phyloP scores from a whole-genome alignment of 2,888 invertebrate genomes.

The Tortrix viridana region DNA sequence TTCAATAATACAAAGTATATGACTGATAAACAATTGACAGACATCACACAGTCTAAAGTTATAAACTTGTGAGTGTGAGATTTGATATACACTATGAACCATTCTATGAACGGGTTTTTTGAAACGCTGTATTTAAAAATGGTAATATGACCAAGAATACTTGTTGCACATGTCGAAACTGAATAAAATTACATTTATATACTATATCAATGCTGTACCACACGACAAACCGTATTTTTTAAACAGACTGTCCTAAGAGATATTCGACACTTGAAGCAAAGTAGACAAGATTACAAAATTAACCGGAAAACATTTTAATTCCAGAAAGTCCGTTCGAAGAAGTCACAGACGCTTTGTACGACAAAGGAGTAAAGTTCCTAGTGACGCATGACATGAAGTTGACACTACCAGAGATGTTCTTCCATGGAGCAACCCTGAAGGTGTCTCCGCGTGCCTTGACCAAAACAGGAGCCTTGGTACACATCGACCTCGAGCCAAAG shows the following conservation, averaged over 20 bases:
- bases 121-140: no score
- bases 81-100: no score
- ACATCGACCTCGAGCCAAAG: conserved; percentile 87
- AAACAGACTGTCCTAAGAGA: background rate
- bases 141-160: no score
- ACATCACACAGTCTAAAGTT: no score
- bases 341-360: conserved; percentile 88
- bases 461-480: conserved; percentile 89
- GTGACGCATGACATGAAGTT: conserved; percentile 91
- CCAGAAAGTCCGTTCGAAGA: conserved; percentile 88
- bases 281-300: background rate
- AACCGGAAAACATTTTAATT: conserved; percentile 40
- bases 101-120: no score
- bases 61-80: no score
- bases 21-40: no score
- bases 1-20: no score
- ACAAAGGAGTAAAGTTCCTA: conserved; percentile 88
- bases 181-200: no score
- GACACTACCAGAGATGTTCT: conserved; percentile 88
- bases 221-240: no score
- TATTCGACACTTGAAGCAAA: background rate
- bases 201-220: no score
- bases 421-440: conserved; percentile 89
- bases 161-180: no score
- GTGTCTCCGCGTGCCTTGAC: conserved; percentile 90